phyloP scores from a whole-genome alignment of 2,888 invertebrate species.

The Mycalesis mineus region DNA sequence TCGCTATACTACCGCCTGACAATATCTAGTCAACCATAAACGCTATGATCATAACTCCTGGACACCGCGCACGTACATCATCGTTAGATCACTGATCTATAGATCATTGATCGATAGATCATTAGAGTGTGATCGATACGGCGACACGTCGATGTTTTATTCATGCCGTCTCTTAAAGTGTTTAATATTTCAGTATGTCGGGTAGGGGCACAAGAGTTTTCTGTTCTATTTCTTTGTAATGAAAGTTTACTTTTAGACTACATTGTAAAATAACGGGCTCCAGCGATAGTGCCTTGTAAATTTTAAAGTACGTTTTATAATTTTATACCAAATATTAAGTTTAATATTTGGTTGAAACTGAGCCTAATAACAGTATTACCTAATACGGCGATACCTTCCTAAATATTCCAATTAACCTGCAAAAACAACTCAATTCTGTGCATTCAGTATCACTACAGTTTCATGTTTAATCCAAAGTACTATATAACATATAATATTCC shows the following conservation, averaged over 20 bases:
- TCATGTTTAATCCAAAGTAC: no score
- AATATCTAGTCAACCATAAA: conserved; percentile 18
- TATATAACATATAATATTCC: no score
- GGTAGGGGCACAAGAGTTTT: conserved; percentile 4
- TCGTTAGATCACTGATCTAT: conserved; percentile 34
- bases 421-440: no score
- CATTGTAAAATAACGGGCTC: not conserved
- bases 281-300: no score
- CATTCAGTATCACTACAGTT: no score
- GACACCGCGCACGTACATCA: conserved; percentile 31
- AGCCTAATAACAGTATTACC: no score
- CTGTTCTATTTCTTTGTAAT: not conserved
- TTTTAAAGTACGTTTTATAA: not conserved
- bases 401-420: no score
- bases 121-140: conserved; percentile 37
- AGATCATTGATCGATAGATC: conserved; percentile 40
- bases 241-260: not conserved
- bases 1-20: not conserved
- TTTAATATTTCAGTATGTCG: conserved; percentile 17
- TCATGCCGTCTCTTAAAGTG: conserved; percentile 25
- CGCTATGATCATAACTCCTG: conserved; percentile 32
- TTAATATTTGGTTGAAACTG: no score
- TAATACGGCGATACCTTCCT: no score
- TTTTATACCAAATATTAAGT: no score
- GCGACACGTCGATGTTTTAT: conserved; percentile 33